phyloP scores from a whole-genome alignment of 1,140 invertebrate genomes.

The Drosophila ananassae region DNA sequence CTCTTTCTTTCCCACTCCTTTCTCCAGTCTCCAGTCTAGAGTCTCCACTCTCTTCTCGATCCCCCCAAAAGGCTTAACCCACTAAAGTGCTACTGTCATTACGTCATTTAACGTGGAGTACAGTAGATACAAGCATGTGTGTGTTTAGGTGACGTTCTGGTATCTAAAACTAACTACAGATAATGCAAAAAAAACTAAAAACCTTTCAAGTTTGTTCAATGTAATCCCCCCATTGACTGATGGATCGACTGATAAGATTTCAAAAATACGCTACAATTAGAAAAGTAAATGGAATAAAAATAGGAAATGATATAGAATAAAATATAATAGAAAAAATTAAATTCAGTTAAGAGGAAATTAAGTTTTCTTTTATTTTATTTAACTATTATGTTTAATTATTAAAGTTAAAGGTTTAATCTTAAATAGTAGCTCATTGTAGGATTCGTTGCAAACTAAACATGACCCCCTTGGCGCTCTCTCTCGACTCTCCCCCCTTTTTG shows the following conservation, averaged over 20 bases:
- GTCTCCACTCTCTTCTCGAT: not conserved
- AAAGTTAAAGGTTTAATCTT: not conserved
- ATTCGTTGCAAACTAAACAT: not conserved
- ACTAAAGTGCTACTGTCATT: slow-evolving; percentile 21
- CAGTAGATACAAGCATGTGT: slow-evolving; percentile 9
- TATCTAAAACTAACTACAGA: slow-evolving; percentile 14
- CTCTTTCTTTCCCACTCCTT: not conserved
- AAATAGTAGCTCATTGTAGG: slow-evolving; percentile 4
- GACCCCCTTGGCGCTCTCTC: not conserved
- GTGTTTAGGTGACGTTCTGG: slow-evolving; percentile 3
- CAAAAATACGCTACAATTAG: slow-evolving; percentile 7
- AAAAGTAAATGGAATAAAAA: not conserved
- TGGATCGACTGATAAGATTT: slow-evolving; percentile 33
- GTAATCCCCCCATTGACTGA: slow-evolving; percentile 32
- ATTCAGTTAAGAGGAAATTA: not conserved
- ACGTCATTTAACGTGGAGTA: slow-evolving; percentile 29
- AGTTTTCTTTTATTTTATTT: not conserved
- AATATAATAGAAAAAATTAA: not conserved
- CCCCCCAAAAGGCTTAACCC: slow-evolving; percentile 8
- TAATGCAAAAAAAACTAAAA: slow-evolving; percentile 24
- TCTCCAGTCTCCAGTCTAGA: not conserved
- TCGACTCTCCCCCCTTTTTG: not conserved
- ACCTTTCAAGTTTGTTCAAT: slow-evolving; percentile 24
- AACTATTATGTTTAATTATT: not conserved
- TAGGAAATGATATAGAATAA: not conserved